Base-by-base conservation (phyloP, 2,888 invertebrate species). In the Agrotis clavis region DNA sequence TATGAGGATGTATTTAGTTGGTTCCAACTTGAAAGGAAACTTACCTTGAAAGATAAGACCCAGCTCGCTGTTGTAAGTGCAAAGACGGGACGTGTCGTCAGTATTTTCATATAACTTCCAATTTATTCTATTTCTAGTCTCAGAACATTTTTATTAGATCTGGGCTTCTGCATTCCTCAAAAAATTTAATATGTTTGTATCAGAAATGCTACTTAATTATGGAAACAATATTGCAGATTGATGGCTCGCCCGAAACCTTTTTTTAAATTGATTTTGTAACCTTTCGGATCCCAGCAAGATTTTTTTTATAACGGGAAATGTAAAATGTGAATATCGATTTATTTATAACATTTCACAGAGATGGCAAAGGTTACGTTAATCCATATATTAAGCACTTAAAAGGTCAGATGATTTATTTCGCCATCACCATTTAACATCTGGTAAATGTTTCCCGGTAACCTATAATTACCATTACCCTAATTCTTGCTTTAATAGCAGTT, bases 261-360 rank as follows among this genome's bases (percentile, higher is more conserved):
- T 35, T 83, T 71, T 73, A 83, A 84, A 80, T 85, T 80, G 67
- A 73, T 81, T 77, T 80, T 67, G 67, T 73, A 85, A 83, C 81
- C 83, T 83, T n/a, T 72, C 48, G 35, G 56, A 30, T 21, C 62
- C 71, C 74, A 30, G 47, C 59, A 57, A 19, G 57, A 30, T 62
- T 77, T 25, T 76, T 57, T 18, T 13, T 65, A 41, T 41, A 11
- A 65, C 45, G 25, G 64, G 73, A 73, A 74, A 76, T 63, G 41
- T 57, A 57, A 56, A 75, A 84, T 57, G 65, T 61, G 59, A 78
- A 64, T 78, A 81, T 75, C 64, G 68, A 79, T 74, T 56, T 66
- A 73, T 75, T 82, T 71, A 74, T 62, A 72, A 66, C 35, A 73
- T 69, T 71, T 63, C 69, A 70, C 18, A 50, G 47, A 25, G 30